Conservation (phyloP, 2,113 vertebrate species). For the Sapayoa aenigma region DNA sequence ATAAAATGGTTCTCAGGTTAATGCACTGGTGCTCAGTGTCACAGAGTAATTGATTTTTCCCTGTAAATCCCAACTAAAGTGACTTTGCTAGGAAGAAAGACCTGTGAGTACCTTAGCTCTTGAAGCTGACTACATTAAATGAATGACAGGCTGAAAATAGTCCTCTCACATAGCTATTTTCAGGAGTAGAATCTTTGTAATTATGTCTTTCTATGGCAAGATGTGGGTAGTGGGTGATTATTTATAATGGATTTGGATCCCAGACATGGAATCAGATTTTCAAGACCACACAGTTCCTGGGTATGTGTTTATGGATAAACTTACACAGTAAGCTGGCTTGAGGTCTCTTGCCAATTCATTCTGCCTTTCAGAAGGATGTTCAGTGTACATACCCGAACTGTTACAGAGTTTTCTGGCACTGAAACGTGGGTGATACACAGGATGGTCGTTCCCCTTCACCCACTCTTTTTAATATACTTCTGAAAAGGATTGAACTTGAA, state of each 20-base stretch:
- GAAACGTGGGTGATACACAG: background rate
- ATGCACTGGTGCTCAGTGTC: rapidly evolving
- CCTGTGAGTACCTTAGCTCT: background rate
- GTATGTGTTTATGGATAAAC: background rate
- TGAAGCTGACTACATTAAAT: background rate
- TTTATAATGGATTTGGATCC: background rate
- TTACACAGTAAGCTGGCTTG: rapidly evolving
- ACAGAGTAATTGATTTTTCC: background rate
- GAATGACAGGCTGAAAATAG: background rate
- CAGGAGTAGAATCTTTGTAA: background rate
- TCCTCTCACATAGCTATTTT: background rate
- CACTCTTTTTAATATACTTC: background rate
- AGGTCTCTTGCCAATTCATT: background rate
- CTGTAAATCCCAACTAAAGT: background rate
- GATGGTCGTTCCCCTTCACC: background rate
- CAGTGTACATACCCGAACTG: background rate
- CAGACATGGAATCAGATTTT: background rate
- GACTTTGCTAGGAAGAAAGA: background rate
- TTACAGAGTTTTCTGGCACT: background rate
- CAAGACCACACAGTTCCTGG: background rate
- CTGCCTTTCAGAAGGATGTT: rapidly evolving
- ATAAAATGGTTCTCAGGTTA: background rate
- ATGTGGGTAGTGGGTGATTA: background rate
- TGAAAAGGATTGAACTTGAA: background rate
- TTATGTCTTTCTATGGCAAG: background rate